phyloP scores from a whole-genome alignment of 1,140 invertebrate species.

The Heliconius melpomene region DNA sequence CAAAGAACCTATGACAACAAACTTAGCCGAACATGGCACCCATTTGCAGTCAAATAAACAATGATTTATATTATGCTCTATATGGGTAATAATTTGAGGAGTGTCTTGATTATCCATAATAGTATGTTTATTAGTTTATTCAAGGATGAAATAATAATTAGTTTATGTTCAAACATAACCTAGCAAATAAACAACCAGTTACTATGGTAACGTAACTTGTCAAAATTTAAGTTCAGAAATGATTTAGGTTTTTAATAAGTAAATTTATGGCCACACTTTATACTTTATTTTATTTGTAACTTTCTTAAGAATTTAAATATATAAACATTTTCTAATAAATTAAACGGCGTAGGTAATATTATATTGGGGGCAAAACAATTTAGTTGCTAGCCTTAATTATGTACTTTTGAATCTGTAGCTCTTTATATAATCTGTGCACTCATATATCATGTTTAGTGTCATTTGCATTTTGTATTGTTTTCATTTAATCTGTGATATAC shows the following conservation, averaged over 20 bases:
- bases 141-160: neutral
- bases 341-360: no score
- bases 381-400: no score
- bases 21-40: constrained; percentile 96
- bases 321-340: no score
- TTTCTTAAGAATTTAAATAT: no score
- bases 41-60: constrained; percentile 96
- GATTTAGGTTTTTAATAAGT: neutral
- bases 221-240: neutral
- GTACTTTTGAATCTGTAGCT: neutral
- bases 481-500: neutral
- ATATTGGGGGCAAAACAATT: no score
- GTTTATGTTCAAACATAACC: neutral
- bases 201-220: constrained; percentile 42
- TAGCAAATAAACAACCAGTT: constrained; percentile 36
- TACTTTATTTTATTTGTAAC: no score
- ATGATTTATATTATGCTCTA: constrained; percentile 91
- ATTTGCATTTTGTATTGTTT: neutral
- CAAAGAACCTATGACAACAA: constrained; percentile 92
- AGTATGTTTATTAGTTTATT: neutral
- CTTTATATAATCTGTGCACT: neutral
- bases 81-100: constrained; percentile 94
- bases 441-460: neutral
- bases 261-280: no score
- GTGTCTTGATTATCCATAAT: constrained; percentile 85